A percentile compares a stretch with the other conserved stretches of the same genome.
phyloP scores from a whole-genome alignment of 1,140 invertebrate species.

The Drosophila sp. region DNA sequence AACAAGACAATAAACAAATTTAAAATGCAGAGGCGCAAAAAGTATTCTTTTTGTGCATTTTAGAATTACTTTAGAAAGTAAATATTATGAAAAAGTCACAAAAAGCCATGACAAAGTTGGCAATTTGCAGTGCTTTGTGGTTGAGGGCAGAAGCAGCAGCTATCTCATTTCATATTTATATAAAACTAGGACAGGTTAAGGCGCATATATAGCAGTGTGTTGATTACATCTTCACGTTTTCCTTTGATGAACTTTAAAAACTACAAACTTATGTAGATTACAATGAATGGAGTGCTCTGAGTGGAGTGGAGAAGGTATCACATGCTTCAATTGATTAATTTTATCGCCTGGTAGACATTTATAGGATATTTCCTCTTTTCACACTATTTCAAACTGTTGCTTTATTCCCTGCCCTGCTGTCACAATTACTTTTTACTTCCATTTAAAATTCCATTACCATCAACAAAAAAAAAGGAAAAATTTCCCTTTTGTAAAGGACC shows the following conservation, averaged over 20 bases:
- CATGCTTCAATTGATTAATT: too few relatives aligned
- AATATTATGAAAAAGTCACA: background rate
- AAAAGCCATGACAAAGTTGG: background rate
- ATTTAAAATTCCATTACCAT: background rate
- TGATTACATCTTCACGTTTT: too few relatives aligned
- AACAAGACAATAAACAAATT: slow-evolving; percentile 5
- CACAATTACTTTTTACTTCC: background rate
- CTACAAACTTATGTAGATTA: too few relatives aligned
- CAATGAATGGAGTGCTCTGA: too few relatives aligned
- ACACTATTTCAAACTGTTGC: slow-evolving; percentile 25
- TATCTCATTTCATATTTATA: background rate
- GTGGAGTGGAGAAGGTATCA: too few relatives aligned
- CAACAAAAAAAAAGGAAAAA: slow-evolving; percentile 2
- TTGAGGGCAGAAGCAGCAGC: background rate
- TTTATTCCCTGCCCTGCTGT: background rate
- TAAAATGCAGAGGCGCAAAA: background rate
- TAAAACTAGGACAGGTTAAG: too few relatives aligned
- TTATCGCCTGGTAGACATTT: background rate
- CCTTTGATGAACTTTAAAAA: too few relatives aligned
- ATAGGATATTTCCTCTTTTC: background rate
- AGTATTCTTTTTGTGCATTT: background rate
- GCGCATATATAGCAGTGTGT: too few relatives aligned
- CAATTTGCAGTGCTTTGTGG: background rate
- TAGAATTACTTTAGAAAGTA: background rate
- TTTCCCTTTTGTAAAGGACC: slow-evolving; percentile 15